Evolutionary conservation across 2,113 vertebrate genomes (phyloP).

Genomic region (Saguinus imperator): DNA sequence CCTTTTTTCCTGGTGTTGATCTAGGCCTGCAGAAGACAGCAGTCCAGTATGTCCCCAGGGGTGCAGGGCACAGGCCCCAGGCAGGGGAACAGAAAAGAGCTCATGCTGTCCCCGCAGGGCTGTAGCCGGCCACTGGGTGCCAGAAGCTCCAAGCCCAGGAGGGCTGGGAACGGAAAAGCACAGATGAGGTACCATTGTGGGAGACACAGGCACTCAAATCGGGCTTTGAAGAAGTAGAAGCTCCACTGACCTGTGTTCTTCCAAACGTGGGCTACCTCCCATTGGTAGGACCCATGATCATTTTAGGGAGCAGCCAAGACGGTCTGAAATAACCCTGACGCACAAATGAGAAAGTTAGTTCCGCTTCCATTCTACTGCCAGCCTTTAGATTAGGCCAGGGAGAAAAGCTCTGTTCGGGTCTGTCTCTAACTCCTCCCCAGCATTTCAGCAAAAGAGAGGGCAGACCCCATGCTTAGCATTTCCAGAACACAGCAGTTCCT

Average conservation of each 20-base stretch:
- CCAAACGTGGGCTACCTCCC: neutral
- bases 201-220: neutral
- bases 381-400: neutral
- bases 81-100: neutral
- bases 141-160: fast-evolving
- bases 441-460: neutral
- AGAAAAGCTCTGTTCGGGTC: fast-evolving
- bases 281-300: neutral
- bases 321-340: neutral
- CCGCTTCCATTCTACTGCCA: neutral
- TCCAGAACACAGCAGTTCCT: neutral
- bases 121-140: fast-evolving
- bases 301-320: neutral
- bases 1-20: neutral
- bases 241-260: fast-evolving
- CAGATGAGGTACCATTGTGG: fast-evolving
- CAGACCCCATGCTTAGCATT: neutral
- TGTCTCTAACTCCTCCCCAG: neutral
- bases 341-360: neutral
- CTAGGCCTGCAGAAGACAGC: too few species aligned
- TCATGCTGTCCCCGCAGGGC: neutral
- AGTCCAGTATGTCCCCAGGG: fast-evolving
- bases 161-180: neutral
- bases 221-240: neutral
- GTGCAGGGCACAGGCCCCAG: too few species aligned